Conservation (phyloP, 2,113 vertebrate genomes). For the Anseranas semipalmata region DNA sequence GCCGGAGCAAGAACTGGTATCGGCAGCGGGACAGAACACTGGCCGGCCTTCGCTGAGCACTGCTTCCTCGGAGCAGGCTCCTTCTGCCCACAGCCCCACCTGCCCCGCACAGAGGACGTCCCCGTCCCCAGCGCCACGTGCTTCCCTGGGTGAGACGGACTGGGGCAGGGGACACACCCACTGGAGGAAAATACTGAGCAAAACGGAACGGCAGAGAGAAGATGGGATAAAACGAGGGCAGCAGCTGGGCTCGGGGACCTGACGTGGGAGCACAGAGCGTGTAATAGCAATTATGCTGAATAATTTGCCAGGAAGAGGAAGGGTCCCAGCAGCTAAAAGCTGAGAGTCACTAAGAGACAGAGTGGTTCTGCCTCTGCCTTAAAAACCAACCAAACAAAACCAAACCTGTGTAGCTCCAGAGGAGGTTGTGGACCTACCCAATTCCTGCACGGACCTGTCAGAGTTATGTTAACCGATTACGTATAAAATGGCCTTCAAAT, state of each 20-base stretch:
- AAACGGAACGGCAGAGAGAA: background rate
- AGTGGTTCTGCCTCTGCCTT: background rate
- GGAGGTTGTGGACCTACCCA: background rate
- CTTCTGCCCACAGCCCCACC: no score
- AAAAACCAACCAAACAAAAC: background rate
- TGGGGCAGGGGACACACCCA: background rate
- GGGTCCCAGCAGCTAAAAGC: background rate
- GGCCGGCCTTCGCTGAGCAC: rapidly evolving
- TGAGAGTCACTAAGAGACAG: background rate
- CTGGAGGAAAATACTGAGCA: background rate
- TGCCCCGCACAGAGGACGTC: no score
- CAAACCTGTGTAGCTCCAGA: background rate
- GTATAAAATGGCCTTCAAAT: background rate
- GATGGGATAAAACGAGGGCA: background rate
- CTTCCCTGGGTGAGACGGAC: background rate
- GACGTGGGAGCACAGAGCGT: rapidly evolving
- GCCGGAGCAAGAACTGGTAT: background rate
- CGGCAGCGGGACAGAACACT: background rate
- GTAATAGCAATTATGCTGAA: background rate
- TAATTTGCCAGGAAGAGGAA: background rate
- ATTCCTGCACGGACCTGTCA: background rate
- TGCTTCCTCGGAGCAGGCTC: background rate
- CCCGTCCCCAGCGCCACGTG: background rate
- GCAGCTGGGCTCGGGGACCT: background rate
- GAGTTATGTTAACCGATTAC: rapidly evolving